Evolutionary conservation across 92 coral and sea anemone genomes (phyloP).

Genomic region (Umimayanthus chanpuru): DNA sequence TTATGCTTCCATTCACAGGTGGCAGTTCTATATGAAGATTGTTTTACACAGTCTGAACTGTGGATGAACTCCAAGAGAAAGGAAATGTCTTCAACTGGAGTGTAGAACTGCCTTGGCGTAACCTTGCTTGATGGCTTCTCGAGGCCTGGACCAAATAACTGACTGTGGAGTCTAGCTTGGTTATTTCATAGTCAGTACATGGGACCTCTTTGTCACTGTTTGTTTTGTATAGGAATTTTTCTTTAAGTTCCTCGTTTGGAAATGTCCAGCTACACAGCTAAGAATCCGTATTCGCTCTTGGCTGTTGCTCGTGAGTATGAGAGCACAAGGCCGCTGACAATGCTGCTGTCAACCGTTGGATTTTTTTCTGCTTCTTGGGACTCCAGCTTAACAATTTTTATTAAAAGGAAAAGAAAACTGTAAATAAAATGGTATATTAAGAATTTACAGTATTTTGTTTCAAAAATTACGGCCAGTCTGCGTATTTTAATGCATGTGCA

Average conservation of each 20-base stretch:
- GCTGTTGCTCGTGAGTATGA: no score
- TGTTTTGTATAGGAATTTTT: no score
- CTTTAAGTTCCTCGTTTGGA: no score
- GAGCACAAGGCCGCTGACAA: no score
- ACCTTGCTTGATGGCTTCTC: conserved; percentile 6
- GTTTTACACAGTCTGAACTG: conserved; percentile 37
- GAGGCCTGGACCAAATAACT: conserved; percentile 16
- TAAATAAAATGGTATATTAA: background rate
- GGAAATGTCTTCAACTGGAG: conserved; percentile 27
- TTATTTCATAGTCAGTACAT: conserved; percentile 33
- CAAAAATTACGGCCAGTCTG: no score
- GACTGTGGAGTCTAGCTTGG: conserved; percentile 4
- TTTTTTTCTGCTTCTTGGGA: no score
- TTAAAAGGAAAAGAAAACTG: background rate
- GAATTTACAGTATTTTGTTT: no score
- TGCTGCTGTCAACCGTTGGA: no score
- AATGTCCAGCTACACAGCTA: background rate
- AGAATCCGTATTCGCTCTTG: conserved; percentile 23
- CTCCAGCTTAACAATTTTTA: no score
- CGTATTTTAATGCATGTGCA: no score
- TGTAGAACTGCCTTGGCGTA: conserved; percentile 20
- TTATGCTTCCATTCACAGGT: conserved; percentile 33
- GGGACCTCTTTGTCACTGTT: conserved; percentile 9
- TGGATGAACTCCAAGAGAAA: conserved; percentile 28
- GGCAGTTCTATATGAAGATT: conserved; percentile 26